Evolutionary conservation across 2,113 vertebrate species (phyloP), one percentile per base, ranked within the genome.

Genomic region (Phaethon lepturus): DNA sequence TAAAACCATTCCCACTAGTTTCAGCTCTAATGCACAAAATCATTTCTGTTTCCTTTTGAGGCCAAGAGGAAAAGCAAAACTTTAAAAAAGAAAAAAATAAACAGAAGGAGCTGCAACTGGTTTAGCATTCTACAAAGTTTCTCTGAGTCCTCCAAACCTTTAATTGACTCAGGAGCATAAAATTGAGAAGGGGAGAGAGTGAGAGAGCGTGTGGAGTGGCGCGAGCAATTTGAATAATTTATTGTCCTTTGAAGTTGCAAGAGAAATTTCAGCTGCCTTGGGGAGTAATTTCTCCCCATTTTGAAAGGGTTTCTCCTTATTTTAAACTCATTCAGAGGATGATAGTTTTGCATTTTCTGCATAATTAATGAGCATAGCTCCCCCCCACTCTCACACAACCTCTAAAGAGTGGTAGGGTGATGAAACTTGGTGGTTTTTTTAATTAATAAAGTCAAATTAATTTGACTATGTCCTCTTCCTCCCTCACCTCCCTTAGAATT

Each of bases 171-270:
- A 31, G 91, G 96, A 97, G 95, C 97, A 94, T 88, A 96, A 95
- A 95, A 95, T 96, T 90, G 92, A 94, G 93, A 96, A 79, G 81
- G 88, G 88, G 85, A 78, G 90, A 92, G 82, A 92, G 92, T 1
- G 84, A 73, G 91, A 38, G 87, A 58, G 95, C 63, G 81, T 93
- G 95, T 42, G 79, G 96, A 97, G 95, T 96, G 98, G 98, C 83
- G 94, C 85, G 94, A 98, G 96, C 72, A 66, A 96, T 97, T 98
- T 98, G 98, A 98, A 98, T 99, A 98, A 99, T 99, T 99, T 97
- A 98, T 98, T 98, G 98, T 97, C 93, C 98, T 99, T 98, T 99
- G 98, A 98, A 98, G 98, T 98, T 98, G 95, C 82, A 80, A 92
- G 97, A 97, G 97, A 97, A 98, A 98, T 97, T 95, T 98, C 96